Percentiles rank a stretch among this genome's conserved stretches.
phyloP scores from a whole-genome alignment of 2,888 invertebrate species.

The Lamproptera curius region DNA sequence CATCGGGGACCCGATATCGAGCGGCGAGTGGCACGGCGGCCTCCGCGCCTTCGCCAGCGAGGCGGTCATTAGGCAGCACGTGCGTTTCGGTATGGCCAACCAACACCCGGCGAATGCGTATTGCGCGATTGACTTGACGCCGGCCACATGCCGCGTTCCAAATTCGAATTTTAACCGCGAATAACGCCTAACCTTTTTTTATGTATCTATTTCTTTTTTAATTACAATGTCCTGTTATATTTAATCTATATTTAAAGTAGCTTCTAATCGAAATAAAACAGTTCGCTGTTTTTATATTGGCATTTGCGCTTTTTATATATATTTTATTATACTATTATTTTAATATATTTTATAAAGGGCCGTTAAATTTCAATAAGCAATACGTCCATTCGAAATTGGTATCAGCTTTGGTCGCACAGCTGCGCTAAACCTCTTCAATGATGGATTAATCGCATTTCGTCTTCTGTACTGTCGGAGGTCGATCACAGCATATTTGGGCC shows the following conservation, averaged over 20 bases:
- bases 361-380: constrained; percentile 33
- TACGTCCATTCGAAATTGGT: constrained; percentile 34
- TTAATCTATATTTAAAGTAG: no score
- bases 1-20: constrained; percentile 80
- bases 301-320: no score
- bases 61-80: constrained; percentile 74
- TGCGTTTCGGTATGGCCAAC: constrained; percentile 72
- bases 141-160: no score
- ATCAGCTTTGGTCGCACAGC: constrained; percentile 26
- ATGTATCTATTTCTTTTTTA: no score
- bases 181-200: no score
- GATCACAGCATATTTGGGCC: constrained; percentile 11
- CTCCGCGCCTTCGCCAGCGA: constrained; percentile 73
- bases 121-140: constrained; percentile 48
- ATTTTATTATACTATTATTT: background rate
- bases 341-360: background rate
- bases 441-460: background rate
- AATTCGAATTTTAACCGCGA: no score
- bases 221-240: no score
- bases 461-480: background rate
- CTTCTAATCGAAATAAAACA: no score
- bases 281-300: no score
- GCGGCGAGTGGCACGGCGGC: constrained; percentile 71
- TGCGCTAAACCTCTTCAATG: constrained; percentile 1
- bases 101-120: constrained; percentile 28